Percentiles rank a stretch among this genome's conserved stretches.
These are phyloP conservation scores for Hetaerina titia DNA, from an alignment of 2,888 invertebrate genomes.

Conservation along the genomic window DNA sequence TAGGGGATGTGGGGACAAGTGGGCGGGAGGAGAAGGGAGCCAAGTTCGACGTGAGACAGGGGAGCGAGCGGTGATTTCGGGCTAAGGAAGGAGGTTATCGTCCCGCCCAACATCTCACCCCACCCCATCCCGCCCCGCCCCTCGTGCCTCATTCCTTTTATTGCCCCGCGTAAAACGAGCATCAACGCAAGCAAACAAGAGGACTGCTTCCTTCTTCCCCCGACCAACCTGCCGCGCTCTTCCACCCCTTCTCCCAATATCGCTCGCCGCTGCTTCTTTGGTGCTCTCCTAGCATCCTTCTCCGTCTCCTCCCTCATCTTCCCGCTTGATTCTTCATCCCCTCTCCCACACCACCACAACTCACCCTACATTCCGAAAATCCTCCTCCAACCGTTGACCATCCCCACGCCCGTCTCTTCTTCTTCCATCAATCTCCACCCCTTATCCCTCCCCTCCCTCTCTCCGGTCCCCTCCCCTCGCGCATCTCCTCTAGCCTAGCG, in stretches of 20 bases:
- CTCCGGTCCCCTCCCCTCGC: not conserved
- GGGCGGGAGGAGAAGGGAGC: not conserved
- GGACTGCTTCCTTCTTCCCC: not conserved
- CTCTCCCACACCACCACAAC: not conserved
- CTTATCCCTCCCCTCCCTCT: not conserved
- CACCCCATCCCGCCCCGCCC: not conserved
- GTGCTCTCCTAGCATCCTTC: not conserved
- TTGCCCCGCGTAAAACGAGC: slow-evolving; percentile 16
- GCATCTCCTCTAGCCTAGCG: too few relatives aligned
- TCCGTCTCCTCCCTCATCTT: not conserved
- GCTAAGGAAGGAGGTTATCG: not conserved
- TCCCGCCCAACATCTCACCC: not conserved
- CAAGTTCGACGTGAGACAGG: not conserved
- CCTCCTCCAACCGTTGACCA: too few relatives aligned
- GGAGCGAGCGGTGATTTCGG: not conserved
- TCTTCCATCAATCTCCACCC: too few relatives aligned
- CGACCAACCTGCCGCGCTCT: not conserved
- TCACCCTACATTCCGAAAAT: too few relatives aligned
- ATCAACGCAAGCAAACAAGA: slow-evolving; percentile 35
- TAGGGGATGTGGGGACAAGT: not conserved
- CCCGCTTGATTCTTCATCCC: not conserved
- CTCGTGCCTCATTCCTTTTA: not conserved
- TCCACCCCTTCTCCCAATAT: too few relatives aligned
- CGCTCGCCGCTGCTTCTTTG: too few relatives aligned
- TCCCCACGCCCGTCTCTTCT: too few relatives aligned